A percentile compares a stretch with the other conserved stretches of the same genome.
phyloP scores from a whole-genome alignment of 2,888 invertebrate species.

The Aleiodes testaceus region DNA sequence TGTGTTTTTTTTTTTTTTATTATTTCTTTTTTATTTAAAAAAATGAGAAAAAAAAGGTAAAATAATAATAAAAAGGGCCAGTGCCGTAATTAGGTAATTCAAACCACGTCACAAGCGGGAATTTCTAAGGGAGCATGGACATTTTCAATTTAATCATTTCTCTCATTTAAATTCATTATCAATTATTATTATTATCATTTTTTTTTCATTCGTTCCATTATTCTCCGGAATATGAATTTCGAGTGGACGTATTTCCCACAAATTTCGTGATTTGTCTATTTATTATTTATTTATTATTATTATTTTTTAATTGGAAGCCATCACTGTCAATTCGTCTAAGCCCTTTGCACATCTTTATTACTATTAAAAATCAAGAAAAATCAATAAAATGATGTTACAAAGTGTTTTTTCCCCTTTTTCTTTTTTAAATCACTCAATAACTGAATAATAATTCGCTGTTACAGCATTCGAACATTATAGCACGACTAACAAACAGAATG shows the following conservation, averaged over 20 bases:
- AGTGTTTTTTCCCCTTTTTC: not conserved
- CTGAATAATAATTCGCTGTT: not conserved
- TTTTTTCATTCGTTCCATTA: slow-evolving; percentile 12
- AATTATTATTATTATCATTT: slow-evolving; percentile 7
- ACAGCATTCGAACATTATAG: not conserved
- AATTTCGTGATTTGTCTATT: slow-evolving; percentile 8
- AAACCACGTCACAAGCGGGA: slow-evolving; percentile 45
- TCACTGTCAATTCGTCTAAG: slow-evolving; percentile 27
- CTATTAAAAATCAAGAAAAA: not conserved
- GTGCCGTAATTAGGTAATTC: slow-evolving; percentile 65
- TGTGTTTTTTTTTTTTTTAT: too few species aligned
- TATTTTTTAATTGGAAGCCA: slow-evolving; percentile 20
- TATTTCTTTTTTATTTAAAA: slow-evolving; percentile 50
- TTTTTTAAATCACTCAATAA: too few species aligned
- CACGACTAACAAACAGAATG: slow-evolving; percentile 1
- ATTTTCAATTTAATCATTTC: slow-evolving; percentile 16
- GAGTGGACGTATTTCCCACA: slow-evolving; percentile 24
- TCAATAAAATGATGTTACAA: not conserved
- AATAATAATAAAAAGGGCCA: slow-evolving; percentile 47
- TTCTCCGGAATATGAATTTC: slow-evolving; percentile 25
- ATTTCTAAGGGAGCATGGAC: slow-evolving; percentile 35
- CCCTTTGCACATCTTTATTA: not conserved
- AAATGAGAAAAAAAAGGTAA: slow-evolving; percentile 31
- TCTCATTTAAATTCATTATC: slow-evolving; percentile 18
- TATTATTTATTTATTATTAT: not conserved